Evolutionary conservation across 2,797 vertebrate genomes (phyloP).

Genomic region (Natrix natrix): DNA sequence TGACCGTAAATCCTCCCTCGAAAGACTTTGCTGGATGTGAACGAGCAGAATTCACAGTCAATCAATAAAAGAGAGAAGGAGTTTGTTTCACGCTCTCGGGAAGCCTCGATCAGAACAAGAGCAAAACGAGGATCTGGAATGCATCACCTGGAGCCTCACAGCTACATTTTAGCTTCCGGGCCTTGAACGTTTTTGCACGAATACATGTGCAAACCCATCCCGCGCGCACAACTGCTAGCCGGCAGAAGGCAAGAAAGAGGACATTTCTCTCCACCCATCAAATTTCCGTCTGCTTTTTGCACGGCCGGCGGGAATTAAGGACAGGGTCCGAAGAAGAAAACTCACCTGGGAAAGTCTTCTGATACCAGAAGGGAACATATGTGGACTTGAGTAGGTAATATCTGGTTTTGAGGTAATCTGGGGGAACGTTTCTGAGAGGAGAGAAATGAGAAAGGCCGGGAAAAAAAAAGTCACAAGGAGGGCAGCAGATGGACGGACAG

Average conservation of each 20-base stretch:
- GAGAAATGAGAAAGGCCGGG: not conserved
- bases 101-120: not conserved
- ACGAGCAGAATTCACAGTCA: too few species aligned
- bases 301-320: not conserved
- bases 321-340: not conserved
- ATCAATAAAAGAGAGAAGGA: too few species aligned
- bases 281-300: not conserved
- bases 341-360: constrained; percentile 78
- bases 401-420: constrained; percentile 67
- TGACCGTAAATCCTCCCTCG: too few species aligned
- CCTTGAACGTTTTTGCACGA: not conserved
- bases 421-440: constrained; percentile 73
- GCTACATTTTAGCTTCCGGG: not conserved
- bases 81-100: too few species aligned
- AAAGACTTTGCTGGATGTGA: too few species aligned
- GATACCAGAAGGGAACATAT: constrained; percentile 77
- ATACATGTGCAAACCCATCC: not conserved
- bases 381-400: constrained; percentile 78
- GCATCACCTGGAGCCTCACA: not conserved
- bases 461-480: not conserved
- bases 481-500: not conserved
- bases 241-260: not conserved
- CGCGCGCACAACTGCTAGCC: not conserved
- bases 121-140: not conserved
- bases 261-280: not conserved